Conservation (phyloP, 2,888 invertebrate genomes). For the Taphrorychus bicolor region DNA sequence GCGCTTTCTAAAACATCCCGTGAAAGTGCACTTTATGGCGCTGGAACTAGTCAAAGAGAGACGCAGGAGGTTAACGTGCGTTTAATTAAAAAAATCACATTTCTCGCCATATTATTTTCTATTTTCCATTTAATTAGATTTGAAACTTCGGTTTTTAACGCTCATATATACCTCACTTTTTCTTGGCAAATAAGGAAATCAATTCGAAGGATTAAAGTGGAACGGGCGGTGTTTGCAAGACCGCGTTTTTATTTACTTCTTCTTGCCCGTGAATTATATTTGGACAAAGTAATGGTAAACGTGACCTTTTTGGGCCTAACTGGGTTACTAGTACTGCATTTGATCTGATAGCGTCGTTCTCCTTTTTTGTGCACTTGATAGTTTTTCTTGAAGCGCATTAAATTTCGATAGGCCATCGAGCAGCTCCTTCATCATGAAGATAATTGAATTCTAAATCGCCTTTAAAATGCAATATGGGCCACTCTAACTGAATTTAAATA, state of each 20-base stretch:
- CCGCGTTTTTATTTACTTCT: neutral
- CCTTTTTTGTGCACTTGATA: no score
- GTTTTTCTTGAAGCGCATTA: no score
- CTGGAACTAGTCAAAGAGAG: neutral
- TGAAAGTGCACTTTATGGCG: conserved; percentile 8
- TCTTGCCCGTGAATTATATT: neutral
- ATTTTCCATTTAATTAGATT: no score
- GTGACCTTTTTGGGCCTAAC: neutral
- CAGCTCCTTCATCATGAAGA: no score
- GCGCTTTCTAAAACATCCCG: conserved; percentile 9
- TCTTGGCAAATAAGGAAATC: neutral
- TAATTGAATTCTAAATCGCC: no score
- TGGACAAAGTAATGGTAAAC: neutral
- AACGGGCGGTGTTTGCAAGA: neutral
- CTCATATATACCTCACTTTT: neutral
- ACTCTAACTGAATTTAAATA: neutral
- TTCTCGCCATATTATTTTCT: neutral
- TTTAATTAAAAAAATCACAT: conserved; percentile 1
- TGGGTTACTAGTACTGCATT: neutral
- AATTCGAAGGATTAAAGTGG: neutral
- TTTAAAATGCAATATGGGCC: no score
- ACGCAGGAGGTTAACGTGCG: neutral
- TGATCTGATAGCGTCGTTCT: neutral
- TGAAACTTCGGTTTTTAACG: no score
- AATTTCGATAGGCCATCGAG: no score